Evolutionary conservation across 2,113 vertebrate species (phyloP).

Genomic region (Eira barbara): DNA sequence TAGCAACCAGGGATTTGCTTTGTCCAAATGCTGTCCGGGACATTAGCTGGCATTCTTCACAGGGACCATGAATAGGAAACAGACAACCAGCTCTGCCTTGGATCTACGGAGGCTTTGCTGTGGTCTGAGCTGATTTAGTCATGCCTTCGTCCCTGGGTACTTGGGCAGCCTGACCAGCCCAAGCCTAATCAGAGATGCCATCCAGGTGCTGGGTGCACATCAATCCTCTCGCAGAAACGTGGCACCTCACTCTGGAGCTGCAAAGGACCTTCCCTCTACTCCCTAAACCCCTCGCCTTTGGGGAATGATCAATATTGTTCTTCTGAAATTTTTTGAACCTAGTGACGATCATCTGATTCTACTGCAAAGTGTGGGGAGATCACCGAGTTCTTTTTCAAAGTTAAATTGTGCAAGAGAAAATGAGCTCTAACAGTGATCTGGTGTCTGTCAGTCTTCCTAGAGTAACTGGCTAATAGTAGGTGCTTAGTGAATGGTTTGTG

Average conservation of each 20-base stretch:
- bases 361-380: neutral
- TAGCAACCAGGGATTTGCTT: accelerated
- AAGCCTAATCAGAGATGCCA: neutral
- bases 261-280: neutral
- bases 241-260: neutral
- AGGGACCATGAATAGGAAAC: neutral
- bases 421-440: neutral
- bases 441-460: accelerated
- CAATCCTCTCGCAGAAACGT: neutral
- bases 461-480: neutral
- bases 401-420: neutral
- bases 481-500: neutral
- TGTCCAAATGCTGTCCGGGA: neutral
- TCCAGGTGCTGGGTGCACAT: neutral
- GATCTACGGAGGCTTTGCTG: neutral
- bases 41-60: neutral
- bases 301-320: neutral
- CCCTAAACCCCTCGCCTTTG: neutral
- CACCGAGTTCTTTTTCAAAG: neutral
- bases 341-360: neutral
- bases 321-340: conserved; percentile 24
- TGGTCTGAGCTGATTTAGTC: neutral
- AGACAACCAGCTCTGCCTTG: neutral
- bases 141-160: neutral
- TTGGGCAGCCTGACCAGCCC: neutral